Conservation (phyloP, 1,140 invertebrate genomes). For the Hydropsyche tenuis region DNA sequence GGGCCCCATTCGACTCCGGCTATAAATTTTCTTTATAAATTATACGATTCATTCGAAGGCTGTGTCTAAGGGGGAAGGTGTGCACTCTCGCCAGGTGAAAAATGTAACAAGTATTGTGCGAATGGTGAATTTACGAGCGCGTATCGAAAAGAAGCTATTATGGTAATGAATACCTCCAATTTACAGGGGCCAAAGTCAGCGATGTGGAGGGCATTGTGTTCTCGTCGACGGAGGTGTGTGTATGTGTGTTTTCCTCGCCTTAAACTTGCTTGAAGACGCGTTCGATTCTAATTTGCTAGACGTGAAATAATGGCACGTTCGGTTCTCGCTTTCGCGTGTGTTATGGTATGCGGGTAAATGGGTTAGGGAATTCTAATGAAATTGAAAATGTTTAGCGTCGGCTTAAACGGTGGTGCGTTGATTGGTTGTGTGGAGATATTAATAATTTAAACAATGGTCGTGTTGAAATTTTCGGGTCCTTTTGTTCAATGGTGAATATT, state of each 20-base stretch:
- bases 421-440: too few relatives aligned
- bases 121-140: conserved; percentile 34
- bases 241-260: too few relatives aligned
- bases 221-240: too few relatives aligned
- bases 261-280: too few relatives aligned
- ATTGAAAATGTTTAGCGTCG: too few relatives aligned
- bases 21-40: conserved; percentile 41
- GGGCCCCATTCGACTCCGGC: background rate
- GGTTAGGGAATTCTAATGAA: too few relatives aligned
- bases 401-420: too few relatives aligned
- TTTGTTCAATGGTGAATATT: too few relatives aligned
- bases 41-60: conserved; percentile 34
- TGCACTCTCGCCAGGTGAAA: conserved; percentile 24
- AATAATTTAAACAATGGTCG: too few relatives aligned
- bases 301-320: conserved; percentile 13
- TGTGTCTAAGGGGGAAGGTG: background rate
- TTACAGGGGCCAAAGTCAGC: conserved; percentile 14
- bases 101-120: conserved; percentile 38
- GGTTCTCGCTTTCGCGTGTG: background rate
- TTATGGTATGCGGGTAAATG: too few relatives aligned
- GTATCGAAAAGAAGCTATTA: conserved; percentile 41
- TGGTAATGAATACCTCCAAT: conserved; percentile 40
- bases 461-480: too few relatives aligned
- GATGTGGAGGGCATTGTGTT: background rate
- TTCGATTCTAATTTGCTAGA: conserved; percentile 18